Conservation (phyloP, 2,797 vertebrate genomes). For the Phaenicophaeus curvirostris region DNA sequence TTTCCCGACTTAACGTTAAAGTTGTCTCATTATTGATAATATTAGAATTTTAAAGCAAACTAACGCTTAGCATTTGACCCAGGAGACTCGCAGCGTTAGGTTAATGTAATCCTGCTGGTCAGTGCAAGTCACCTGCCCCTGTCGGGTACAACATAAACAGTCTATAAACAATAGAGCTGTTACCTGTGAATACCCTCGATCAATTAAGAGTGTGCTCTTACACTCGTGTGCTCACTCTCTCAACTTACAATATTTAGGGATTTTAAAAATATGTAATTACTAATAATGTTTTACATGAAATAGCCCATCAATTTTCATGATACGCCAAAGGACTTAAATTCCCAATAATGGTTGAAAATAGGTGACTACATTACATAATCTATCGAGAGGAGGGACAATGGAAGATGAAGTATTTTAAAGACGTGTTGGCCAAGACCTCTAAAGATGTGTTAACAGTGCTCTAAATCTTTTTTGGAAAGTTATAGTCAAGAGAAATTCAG, state of each 20-base stretch:
- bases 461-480: not conserved
- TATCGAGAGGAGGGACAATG: not conserved
- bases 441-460: not conserved
- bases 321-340: not conserved
- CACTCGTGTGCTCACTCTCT: not conserved
- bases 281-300: not conserved
- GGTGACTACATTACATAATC: not conserved
- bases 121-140: not conserved
- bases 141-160: no score
- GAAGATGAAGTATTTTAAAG: not conserved
- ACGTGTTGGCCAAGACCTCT: not conserved
- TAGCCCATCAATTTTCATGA: not conserved
- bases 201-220: fast-evolving
- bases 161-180: fast-evolving
- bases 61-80: not conserved
- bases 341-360: not conserved
- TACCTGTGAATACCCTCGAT: not conserved
- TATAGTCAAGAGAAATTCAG: not conserved
- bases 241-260: not conserved
- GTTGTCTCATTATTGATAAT: constrained; percentile 11
- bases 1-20: not conserved
- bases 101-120: not conserved
- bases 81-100: not conserved
- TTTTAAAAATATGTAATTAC: not conserved
- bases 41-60: not conserved